Conservation (phyloP, 2,113 vertebrate genomes). For the Alethe diademata region DNA sequence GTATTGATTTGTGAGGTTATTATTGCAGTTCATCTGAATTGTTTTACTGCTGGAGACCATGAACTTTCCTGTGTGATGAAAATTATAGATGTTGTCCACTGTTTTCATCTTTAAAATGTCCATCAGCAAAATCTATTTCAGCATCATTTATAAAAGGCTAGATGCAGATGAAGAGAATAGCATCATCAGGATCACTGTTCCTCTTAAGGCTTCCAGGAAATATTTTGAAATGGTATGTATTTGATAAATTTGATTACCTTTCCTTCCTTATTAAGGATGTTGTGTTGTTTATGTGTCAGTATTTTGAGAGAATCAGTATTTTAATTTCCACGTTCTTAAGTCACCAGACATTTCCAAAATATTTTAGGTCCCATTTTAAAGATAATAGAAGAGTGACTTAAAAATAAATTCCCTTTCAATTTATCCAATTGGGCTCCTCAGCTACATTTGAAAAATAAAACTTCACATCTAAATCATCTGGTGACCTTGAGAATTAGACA, state of each 20-base stretch:
- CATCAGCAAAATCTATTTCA: background rate
- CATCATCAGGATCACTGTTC: background rate
- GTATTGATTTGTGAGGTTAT: background rate
- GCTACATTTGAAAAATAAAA: background rate
- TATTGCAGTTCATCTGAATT: background rate
- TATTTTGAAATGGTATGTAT: background rate
- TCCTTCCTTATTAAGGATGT: background rate
- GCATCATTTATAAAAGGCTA: background rate
- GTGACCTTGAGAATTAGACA: background rate
- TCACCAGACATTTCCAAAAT: background rate
- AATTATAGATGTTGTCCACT: background rate
- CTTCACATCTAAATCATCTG: background rate
- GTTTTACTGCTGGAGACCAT: background rate
- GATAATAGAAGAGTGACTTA: background rate
- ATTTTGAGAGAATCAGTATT: background rate
- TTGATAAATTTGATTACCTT: background rate
- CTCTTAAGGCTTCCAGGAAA: background rate
- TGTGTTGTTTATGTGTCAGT: background rate
- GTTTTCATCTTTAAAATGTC: background rate
- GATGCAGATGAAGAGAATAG: background rate
- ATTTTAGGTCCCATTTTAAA: background rate
- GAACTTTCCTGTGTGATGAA: background rate
- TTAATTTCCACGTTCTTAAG: background rate
- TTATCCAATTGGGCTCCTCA: background rate
- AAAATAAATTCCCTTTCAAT: background rate